A percentile compares a stretch with the other conserved stretches of the same genome.
Evolutionary conservation across 1,140 invertebrate genomes (phyloP).

Genomic region (Coenobita brevimanus): DNA sequence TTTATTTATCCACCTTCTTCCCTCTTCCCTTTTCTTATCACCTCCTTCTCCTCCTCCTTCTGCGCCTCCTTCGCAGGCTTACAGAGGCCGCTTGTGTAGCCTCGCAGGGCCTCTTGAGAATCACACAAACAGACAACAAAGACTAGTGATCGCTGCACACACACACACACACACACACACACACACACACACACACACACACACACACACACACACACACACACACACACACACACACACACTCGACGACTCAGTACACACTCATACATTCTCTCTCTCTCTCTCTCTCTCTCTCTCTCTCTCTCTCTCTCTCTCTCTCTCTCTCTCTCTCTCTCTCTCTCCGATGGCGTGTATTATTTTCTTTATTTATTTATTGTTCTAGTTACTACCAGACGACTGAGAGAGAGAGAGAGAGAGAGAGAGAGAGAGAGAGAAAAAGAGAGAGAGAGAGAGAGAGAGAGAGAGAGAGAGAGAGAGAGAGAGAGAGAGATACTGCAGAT

Average conservation of each 20-base stretch:
- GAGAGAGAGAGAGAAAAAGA: too few relatives aligned
- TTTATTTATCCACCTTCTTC: not conserved
- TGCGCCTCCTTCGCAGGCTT: not conserved
- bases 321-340: conserved; percentile 36
- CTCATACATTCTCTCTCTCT: not conserved
- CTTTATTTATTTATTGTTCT: not conserved
- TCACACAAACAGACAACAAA: conserved; percentile 8
- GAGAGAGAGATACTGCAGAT: too few relatives aligned
- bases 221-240: conserved; percentile 24
- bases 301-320: conserved; percentile 6
- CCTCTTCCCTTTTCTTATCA: not conserved
- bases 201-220: conserved; percentile 34
- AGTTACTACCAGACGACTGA: too few relatives aligned
- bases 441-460: too few relatives aligned
- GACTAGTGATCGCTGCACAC: not conserved
- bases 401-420: not conserved
- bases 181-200: conserved; percentile 23
- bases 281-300: conserved; percentile 5
- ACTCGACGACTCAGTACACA: not conserved
- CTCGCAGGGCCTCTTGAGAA: not conserved
- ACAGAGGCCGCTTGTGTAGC: conserved; percentile 17
- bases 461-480: too few relatives aligned
- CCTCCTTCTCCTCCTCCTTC: not conserved
- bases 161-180: conserved; percentile 26
- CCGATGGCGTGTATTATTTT: not conserved